phyloP scores from a whole-genome alignment of 2,888 invertebrate genomes.

The Temnothorax unifasciatus region DNA sequence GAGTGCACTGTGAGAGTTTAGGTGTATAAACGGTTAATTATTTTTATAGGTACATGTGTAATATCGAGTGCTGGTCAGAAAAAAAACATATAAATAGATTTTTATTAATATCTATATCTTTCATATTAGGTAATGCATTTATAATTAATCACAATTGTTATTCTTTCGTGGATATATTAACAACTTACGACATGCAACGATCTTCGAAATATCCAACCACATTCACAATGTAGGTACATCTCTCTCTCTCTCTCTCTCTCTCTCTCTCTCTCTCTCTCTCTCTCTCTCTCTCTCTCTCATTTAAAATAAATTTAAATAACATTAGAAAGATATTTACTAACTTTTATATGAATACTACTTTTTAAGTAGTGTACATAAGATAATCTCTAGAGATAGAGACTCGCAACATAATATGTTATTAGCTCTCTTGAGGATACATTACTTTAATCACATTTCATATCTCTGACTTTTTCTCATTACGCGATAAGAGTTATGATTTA shows the following conservation, averaged over 20 bases:
- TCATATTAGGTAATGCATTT: neutral
- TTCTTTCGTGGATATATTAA: neutral
- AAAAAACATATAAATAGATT: neutral
- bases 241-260: neutral
- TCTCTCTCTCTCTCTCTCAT: neutral
- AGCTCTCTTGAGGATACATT: conserved; percentile 19
- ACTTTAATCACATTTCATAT: conserved; percentile 47
- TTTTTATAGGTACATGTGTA: neutral
- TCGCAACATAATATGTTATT: conserved; percentile 11
- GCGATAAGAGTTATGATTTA: conserved; percentile 49
- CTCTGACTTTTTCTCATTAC: conserved; percentile 51
- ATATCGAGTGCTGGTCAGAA: neutral
- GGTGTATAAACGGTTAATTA: neutral
- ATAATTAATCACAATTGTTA: neutral
- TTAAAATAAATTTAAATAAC: neutral
- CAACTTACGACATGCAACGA: neutral
- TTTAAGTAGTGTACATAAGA: neutral
- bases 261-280: neutral
- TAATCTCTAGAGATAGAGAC: conserved; percentile 22
- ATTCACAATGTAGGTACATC: neutral
- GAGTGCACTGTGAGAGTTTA: conserved; percentile 3
- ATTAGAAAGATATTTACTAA: neutral
- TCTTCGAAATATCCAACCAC: neutral
- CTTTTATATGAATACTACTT: neutral
- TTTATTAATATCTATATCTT: neutral